Evolutionary conservation across 2,888 invertebrate species (phyloP).

Genomic region (Meghimatium bilineatum): DNA sequence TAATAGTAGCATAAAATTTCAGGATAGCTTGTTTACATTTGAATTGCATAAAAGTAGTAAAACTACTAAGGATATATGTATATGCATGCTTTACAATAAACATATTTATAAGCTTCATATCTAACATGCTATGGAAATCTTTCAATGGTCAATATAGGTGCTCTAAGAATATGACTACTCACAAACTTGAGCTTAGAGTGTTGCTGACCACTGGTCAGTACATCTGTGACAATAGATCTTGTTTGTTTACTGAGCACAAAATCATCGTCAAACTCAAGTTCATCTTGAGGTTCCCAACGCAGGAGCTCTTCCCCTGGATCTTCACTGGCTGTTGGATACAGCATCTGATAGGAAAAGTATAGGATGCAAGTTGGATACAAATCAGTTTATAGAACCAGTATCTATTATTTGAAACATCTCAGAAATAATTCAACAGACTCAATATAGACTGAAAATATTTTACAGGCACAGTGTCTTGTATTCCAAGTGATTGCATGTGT

Average conservation of each 20-base stretch:
- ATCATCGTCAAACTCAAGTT: constrained; percentile 72
- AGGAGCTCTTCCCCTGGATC: constrained; percentile 68
- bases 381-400: not conserved
- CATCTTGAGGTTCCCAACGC: constrained; percentile 64
- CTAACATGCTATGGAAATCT: not conserved
- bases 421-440: too few species aligned
- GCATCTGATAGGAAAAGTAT: constrained; percentile 29
- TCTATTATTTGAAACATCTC: not conserved
- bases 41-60: too few species aligned
- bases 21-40: too few species aligned
- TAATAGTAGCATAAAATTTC: too few species aligned
- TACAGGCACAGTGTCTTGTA: too few species aligned
- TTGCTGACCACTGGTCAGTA: constrained; percentile 51
- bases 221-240: constrained; percentile 55
- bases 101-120: too few species aligned
- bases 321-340: constrained; percentile 68
- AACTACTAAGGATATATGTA: too few species aligned
- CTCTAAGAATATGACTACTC: constrained; percentile 22
- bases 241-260: constrained; percentile 58
- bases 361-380: not conserved
- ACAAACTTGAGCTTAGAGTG: constrained; percentile 58
- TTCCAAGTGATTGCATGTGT: too few species aligned
- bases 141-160: not conserved
- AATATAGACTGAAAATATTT: too few species aligned
- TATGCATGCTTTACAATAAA: too few species aligned